phyloP scores from a whole-genome alignment of 2,113 vertebrate genomes.

The Eonycteris spelaea region DNA sequence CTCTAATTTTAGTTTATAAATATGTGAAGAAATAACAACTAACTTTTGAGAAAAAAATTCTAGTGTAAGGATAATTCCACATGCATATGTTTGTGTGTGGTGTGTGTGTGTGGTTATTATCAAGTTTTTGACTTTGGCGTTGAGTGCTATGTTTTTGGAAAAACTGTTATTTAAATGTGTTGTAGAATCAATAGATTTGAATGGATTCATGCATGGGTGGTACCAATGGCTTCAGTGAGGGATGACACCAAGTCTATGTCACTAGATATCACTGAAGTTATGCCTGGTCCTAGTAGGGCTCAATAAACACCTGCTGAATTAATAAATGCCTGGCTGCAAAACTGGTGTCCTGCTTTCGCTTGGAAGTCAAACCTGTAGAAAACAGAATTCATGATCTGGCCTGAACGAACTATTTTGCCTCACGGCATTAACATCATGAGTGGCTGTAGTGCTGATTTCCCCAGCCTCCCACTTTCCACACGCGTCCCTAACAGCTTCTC shows the following conservation, averaged over 20 bases:
- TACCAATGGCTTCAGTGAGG: neutral
- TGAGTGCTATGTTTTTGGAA: neutral
- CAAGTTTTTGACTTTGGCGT: neutral
- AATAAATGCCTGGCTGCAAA: neutral
- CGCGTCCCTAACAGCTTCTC: neutral
- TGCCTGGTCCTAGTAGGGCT: neutral
- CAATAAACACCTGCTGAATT: neutral
- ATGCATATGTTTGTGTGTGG: fast-evolving
- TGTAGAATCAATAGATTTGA: neutral
- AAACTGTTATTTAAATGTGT: neutral
- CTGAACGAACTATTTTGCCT: neutral
- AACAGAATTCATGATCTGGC: neutral
- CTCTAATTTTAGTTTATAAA: neutral
- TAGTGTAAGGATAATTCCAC: neutral
- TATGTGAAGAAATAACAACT: neutral
- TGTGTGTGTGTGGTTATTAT: neutral
- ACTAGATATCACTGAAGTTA: neutral
- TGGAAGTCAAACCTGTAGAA: neutral
- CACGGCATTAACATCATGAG: neutral
- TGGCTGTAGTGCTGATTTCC: neutral
- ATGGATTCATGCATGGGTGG: neutral
- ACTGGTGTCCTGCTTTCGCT: neutral
- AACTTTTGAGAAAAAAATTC: neutral
- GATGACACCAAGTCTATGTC: neutral
- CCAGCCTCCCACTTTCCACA: neutral